A percentile compares a stretch with the other conserved stretches of the same genome.
These are phyloP conservation scores for Monarcha castaneiventris DNA, from an alignment of 2,113 vertebrate species.

Conservation along the genomic window DNA sequence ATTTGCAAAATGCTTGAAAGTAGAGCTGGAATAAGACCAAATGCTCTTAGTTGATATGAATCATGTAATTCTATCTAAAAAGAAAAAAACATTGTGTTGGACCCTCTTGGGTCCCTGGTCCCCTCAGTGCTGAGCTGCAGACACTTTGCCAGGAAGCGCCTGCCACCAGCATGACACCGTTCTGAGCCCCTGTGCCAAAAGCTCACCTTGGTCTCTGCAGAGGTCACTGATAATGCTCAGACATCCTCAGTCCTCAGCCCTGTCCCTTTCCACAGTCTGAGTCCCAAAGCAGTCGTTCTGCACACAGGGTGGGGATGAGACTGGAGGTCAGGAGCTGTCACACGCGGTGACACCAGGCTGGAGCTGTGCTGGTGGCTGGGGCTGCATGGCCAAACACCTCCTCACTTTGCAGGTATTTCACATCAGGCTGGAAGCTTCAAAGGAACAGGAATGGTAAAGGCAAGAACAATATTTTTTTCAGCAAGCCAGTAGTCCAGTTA, in stretches of 20 bases:
- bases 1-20: not conserved
- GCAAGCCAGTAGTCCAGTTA: not conserved
- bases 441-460: not conserved
- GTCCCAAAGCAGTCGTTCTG: not conserved
- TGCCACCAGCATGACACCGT: accelerated
- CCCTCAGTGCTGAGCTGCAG: not conserved
- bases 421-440: not conserved
- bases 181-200: not conserved
- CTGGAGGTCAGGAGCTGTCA: not conserved
- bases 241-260: not conserved
- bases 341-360: too few species aligned
- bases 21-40: not conserved
- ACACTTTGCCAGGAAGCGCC: accelerated
- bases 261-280: not conserved
- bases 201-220: not conserved
- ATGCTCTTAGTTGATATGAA: not conserved
- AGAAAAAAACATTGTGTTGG: not conserved
- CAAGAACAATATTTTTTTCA: not conserved
- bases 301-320: accelerated
- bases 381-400: not conserved
- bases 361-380: not conserved
- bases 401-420: not conserved
- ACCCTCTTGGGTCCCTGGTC: not conserved
- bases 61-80: not conserved
- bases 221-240: not conserved